Evolutionary conservation across 2,113 vertebrate genomes (phyloP).

Genomic region (Channa argus): DNA sequence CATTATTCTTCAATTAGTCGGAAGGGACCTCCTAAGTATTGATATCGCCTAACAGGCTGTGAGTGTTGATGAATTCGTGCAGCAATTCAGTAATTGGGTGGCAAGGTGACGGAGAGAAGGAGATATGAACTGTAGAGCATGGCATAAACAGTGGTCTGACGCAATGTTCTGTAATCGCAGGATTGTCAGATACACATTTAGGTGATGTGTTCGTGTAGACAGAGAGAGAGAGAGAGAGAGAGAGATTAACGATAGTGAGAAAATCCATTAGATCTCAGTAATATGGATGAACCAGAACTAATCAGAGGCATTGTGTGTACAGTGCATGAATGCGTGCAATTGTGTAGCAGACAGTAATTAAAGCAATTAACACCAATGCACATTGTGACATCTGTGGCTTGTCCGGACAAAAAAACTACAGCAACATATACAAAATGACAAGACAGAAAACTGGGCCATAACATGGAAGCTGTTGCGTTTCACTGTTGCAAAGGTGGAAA

Average conservation of each 20-base stretch:
- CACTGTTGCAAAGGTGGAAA: neutral
- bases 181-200: conserved; percentile 48
- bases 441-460: neutral
- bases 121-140: conserved; percentile 35
- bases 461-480: conserved; percentile 46
- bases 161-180: conserved; percentile 61
- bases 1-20: conserved; percentile 1
- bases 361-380: conserved; percentile 53
- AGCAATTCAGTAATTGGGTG: conserved; percentile 1
- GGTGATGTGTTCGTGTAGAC: conserved; percentile 31
- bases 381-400: conserved; percentile 62
- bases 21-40: conserved; percentile 14
- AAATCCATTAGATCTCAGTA: conserved; percentile 50
- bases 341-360: conserved; percentile 54
- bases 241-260: conserved; percentile 42
- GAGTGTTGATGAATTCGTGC: conserved; percentile 9
- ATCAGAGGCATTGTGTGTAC: conserved; percentile 37
- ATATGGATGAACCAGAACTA: conserved; percentile 44
- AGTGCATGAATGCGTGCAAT: conserved; percentile 3
- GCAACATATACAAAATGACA: conserved; percentile 46
- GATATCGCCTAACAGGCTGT: conserved; percentile 22
- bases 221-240: neutral
- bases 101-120: neutral
- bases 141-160: conserved; percentile 57
- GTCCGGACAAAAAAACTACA: conserved; percentile 18